Evolutionary conservation across 2,113 vertebrate species (phyloP).

Genomic region (Oryzias celebensis): DNA sequence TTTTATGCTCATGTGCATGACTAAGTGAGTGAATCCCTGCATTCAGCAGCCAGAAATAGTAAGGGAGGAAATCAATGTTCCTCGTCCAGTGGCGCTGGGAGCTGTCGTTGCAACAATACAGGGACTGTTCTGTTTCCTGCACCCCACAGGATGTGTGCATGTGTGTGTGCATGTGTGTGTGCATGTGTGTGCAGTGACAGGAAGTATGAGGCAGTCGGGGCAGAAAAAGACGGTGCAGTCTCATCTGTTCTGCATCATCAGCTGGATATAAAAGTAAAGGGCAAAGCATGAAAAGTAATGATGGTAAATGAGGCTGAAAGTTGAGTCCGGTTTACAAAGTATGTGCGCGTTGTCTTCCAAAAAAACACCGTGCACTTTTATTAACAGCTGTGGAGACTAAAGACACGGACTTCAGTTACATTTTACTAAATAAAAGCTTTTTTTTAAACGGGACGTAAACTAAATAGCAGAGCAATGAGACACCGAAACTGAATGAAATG

Average conservation of each 20-base stretch:
- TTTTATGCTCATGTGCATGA: slow-evolving; percentile 6
- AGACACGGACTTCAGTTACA: too few relatives aligned
- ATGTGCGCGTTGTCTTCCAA: too few relatives aligned
- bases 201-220: slow-evolving; percentile 4
- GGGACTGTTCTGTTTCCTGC: slow-evolving; percentile 67
- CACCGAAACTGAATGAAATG: too few relatives aligned
- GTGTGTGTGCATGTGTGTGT: slow-evolving; percentile 16
- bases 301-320: background rate
- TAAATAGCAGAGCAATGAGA: too few relatives aligned
- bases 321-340: background rate
- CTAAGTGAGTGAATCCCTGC: slow-evolving; percentile 35
- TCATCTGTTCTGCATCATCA: slow-evolving; percentile 36
- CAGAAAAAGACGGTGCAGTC: slow-evolving; percentile 5
- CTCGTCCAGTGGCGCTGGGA: slow-evolving; percentile 57
- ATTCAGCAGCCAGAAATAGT: slow-evolving; percentile 59
- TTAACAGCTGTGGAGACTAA: too few relatives aligned
- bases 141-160: slow-evolving; percentile 28
- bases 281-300: slow-evolving; percentile 14
- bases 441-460: too few relatives aligned
- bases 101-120: slow-evolving; percentile 65
- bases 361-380: too few relatives aligned
- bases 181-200: slow-evolving; percentile 16
- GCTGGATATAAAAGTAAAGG: slow-evolving; percentile 25
- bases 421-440: too few relatives aligned
- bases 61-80: slow-evolving; percentile 68